Evolutionary conservation across 2,888 invertebrate genomes (phyloP).

Genomic region (Metopia argyrocephala): DNA sequence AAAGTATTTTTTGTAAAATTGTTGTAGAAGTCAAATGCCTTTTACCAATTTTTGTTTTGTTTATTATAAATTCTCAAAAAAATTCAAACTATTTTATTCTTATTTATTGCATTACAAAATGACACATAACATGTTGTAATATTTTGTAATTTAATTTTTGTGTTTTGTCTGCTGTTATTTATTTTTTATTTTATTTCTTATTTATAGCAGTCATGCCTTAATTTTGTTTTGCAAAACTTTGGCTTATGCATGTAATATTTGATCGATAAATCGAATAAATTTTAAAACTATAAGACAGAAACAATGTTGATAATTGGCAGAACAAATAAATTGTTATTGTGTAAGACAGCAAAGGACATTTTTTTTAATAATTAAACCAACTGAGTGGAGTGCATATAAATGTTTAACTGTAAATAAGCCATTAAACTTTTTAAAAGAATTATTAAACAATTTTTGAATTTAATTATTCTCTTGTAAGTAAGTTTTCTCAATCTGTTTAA

Average conservation of each 20-base stretch:
- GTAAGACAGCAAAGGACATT: neutral
- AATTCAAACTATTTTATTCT: conserved; percentile 29
- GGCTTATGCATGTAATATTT: neutral
- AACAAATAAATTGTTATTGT: conserved; percentile 38
- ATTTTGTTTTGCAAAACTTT: neutral
- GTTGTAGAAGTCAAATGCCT: too few species aligned
- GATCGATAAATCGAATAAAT: neutral
- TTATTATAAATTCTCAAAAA: too few species aligned
- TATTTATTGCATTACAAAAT: conserved; percentile 51
- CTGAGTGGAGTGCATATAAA: too few species aligned
- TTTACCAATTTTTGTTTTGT: too few species aligned
- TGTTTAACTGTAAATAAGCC: too few species aligned
- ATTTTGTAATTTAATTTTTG: conserved; percentile 58
- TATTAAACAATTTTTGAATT: too few species aligned
- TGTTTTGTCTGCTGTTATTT: conserved; percentile 25
- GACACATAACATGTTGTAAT: conserved; percentile 50
- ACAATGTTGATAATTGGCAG: neutral
- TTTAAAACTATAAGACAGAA: neutral
- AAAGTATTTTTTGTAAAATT: too few species aligned
- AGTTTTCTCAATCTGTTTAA: too few species aligned
- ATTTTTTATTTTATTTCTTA: conserved; percentile 13
- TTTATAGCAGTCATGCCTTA: conserved; percentile 30
- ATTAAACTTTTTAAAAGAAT: too few species aligned
- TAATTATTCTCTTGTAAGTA: too few species aligned
- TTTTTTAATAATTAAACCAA: neutral